Evolutionary conservation across 2,888 invertebrate species (phyloP), one percentile per base, ranked within the genome.

Genomic region (Pomacea canaliculata): DNA sequence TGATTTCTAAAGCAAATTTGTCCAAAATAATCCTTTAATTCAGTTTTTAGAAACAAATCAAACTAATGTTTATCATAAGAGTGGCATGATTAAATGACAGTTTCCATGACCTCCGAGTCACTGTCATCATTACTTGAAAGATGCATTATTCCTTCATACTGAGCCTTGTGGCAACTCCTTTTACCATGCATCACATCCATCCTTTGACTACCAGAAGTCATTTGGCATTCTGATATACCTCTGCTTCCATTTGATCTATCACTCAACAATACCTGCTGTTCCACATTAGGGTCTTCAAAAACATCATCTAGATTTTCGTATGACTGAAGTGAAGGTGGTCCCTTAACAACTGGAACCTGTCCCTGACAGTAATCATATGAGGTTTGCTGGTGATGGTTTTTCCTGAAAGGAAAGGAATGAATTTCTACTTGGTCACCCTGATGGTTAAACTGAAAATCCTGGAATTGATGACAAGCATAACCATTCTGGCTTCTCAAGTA

Each of bases 231-330:
- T 56, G 73, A 73, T 10, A 16, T 16, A 16, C 51, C 51, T 56
- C 16, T 56, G 8, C 12, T 56, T 16, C 51, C 51, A 10, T 56
- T 56, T 10, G 51, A 13, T 10, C 8, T 56, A 16, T 10, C 12
- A 16, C 51, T 7, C 51, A 56, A 10, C 3, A 56, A 56, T 13
- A 16, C 51, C 51, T 56, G 51, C 51, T 56, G 51, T 56, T 56
- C 51, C 51, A 27, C 18, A 27, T 7, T 65, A 65, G 51, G 49
- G 9, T 56, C 56, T 12, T 68, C 60, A 60, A 74, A 74, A 49
- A 74, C 74, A 16, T 74, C 74, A 62, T 74, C 74, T 7, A 74
- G 69, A 56, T 74, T 62, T 49, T 74, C 74, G 49, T 74, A 74
- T 19, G 74, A 74, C 2, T 66, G 69, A 27, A 18, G 63, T 10